These are phyloP conservation scores for Leptopilina boulardi DNA, from an alignment of 1,140 invertebrate genomes.

Conservation along the genomic window DNA sequence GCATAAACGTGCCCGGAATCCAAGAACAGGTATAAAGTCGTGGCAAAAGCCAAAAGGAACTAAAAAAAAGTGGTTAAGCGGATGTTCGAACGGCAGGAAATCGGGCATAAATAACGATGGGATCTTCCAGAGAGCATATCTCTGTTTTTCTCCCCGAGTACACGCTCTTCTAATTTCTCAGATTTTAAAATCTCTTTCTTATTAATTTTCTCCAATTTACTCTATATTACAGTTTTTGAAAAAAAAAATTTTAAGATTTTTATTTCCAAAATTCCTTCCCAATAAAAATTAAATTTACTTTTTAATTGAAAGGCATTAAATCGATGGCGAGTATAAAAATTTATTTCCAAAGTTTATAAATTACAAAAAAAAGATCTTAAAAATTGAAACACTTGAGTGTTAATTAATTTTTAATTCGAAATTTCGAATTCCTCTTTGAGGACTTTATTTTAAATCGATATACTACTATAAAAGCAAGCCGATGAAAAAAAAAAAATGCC, in stretches of 20 bases:
- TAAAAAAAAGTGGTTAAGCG: constrained; percentile 30
- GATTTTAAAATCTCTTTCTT: neutral
- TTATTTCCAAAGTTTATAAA: too few relatives aligned
- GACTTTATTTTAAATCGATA: too few relatives aligned
- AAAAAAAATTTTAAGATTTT: too few relatives aligned
- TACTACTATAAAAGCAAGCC: too few relatives aligned
- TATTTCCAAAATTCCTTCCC: too few relatives aligned
- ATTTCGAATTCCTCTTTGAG: too few relatives aligned
- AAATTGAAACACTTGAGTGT: too few relatives aligned
- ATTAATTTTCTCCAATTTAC: neutral
- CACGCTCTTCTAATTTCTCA: neutral
- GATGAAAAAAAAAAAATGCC: neutral
- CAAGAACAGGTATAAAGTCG: constrained; percentile 18
- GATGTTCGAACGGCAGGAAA: constrained; percentile 41
- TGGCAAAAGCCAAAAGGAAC: constrained; percentile 2
- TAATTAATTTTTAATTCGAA: too few relatives aligned
- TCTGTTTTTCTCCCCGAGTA: constrained; percentile 5
- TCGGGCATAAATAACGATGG: constrained; percentile 43
- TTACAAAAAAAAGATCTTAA: too few relatives aligned
- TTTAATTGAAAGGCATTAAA: too few relatives aligned
- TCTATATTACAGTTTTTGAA: neutral
- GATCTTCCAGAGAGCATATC: constrained; percentile 25
- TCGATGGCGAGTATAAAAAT: too few relatives aligned
- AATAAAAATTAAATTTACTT: too few relatives aligned
- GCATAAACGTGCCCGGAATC: constrained; percentile 27